Percentiles rank a stretch among this genome's conserved stretches.
phyloP scores from a whole-genome alignment of 1,140 invertebrate species.

The Cepaea nemoralis region DNA sequence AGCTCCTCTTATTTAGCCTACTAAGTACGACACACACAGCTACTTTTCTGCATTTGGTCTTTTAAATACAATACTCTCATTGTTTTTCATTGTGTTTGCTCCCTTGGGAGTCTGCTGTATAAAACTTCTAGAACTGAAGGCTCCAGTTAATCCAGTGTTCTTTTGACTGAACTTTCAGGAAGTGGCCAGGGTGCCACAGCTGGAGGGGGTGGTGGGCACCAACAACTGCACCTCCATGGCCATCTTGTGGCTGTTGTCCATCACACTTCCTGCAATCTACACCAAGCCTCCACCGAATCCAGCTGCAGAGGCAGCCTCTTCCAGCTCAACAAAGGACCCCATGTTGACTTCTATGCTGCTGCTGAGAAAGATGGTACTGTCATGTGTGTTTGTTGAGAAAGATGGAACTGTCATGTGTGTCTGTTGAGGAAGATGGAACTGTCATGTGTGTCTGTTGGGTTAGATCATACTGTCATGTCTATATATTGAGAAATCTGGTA shows the following conservation, averaged over 20 bases:
- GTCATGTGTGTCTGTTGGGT: slow-evolving; percentile 15
- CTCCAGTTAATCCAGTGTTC: no score
- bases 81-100: no score
- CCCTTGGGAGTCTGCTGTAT: no score
- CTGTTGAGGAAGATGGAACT: slow-evolving; percentile 33
- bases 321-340: slow-evolving; percentile 40
- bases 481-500: neutral
- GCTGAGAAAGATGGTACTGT: slow-evolving; percentile 32
- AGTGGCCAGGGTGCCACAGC: slow-evolving; percentile 56
- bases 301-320: slow-evolving; percentile 35
- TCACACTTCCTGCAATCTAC: slow-evolving; percentile 58
- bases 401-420: slow-evolving; percentile 15
- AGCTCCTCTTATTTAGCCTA: no score
- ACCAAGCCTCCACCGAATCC: slow-evolving; percentile 41
- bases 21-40: no score
- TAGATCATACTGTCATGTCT: slow-evolving; percentile 19
- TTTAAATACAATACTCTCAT: no score
- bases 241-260: slow-evolving; percentile 61
- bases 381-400: slow-evolving; percentile 26
- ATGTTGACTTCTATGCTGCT: slow-evolving; percentile 30
- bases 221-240: slow-evolving; percentile 60
- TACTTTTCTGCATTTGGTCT: no score
- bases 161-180: slow-evolving; percentile 47
- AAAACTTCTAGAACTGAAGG: no score
- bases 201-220: slow-evolving; percentile 59